Evolutionary conservation across 2,888 invertebrate genomes (phyloP), one percentile per base, ranked within the genome.

Genomic region (Glaucopsyche alexis): DNA sequence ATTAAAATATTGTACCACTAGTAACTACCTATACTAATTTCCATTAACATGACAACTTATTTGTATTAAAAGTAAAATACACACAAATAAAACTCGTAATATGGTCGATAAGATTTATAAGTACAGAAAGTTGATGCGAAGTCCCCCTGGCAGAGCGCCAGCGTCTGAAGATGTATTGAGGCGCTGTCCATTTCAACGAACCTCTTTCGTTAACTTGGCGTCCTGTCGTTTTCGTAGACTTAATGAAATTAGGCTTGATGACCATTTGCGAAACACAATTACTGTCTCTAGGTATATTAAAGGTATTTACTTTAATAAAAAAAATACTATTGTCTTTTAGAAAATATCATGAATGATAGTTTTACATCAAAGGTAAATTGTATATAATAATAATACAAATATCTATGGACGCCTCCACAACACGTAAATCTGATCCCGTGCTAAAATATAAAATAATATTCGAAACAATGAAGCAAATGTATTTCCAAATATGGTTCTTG

Each of bases 131-230:
- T 60, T 60, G 60, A 60, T 60, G 60, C 29, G 60, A 60, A 60
- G 29, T 38, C 60, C 55, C 55, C 55, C 60, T 60, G 60, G 60
- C 60, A 60, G 8, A 6, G 60, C 5, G 60, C 60, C 60, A 60
- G 29, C 60, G 60, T 60, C 60, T 60, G 60, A 60, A 60, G 60
- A 60, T 60, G 29, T 60, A 60, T 60, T 16, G 55, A 60, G 60
- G 29, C 60, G 60, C 29, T 60, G 60, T 29, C 60, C 38, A 60
- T 60, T 60, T 60, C 60, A 60, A 60, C 29, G 60, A 60, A 38
- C 29, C 60, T 60, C 55, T 60, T 60, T 60, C 29, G 29, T 60
- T 29, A 60, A 29, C 29, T 60, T 29, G 60, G 29, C 60, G 60
- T 60, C 60, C 60, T 60, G 60, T 60, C 60, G 60, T 38, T 60